Conservation (phyloP, 2,113 vertebrate genomes). For the Neoarius graeffei region DNA sequence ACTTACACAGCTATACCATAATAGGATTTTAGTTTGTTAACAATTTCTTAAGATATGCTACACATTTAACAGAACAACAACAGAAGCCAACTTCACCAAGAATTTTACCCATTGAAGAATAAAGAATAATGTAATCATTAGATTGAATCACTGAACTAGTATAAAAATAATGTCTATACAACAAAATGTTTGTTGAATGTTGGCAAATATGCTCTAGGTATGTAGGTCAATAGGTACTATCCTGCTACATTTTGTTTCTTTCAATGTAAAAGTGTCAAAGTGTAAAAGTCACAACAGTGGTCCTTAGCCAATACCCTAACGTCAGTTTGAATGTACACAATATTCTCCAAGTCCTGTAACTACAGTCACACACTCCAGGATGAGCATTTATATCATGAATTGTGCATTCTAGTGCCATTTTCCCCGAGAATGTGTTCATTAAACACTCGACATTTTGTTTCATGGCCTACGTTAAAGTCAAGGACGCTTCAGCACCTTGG, state of each 20-base stretch:
- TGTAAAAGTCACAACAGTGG: background rate
- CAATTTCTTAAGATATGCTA: background rate
- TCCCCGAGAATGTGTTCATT: background rate
- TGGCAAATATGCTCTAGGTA: too few relatives aligned
- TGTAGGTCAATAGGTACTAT: background rate
- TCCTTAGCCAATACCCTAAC: background rate
- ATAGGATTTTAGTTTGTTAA: background rate
- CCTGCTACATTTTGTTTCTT: background rate
- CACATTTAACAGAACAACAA: background rate
- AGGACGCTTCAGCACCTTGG: slow-evolving; percentile 32
- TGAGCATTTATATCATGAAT: background rate
- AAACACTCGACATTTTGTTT: background rate
- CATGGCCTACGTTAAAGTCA: background rate
- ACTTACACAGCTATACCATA: background rate
- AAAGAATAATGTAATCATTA: background rate
- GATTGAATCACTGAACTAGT: slow-evolving; percentile 7
- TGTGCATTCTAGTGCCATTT: background rate
- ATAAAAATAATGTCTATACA: background rate
- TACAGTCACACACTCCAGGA: background rate
- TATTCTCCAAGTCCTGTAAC: background rate
- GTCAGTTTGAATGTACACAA: background rate
- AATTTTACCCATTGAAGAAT: background rate
- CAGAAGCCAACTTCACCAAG: background rate
- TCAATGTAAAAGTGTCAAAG: background rate
- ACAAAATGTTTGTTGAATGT: background rate